These are phyloP conservation scores for Silurus meridionalis DNA, from an alignment of 2,113 vertebrate genomes.

Conservation along the genomic window DNA sequence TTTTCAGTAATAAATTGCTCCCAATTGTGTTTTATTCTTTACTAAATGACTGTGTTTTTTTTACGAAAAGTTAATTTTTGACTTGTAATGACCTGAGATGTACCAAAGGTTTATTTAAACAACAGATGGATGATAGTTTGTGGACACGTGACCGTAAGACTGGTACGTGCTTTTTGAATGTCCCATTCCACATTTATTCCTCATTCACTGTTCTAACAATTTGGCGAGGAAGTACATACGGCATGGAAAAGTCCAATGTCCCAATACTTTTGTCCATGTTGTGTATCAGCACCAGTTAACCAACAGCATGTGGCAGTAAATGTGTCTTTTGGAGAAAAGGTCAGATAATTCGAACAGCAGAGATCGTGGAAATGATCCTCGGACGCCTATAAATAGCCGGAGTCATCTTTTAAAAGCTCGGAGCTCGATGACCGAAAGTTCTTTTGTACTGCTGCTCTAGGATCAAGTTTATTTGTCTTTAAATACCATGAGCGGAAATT, in stretches of 20 bases:
- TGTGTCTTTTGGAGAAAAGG: constrained; percentile 27
- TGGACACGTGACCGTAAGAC: too few species aligned
- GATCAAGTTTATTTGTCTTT: constrained; percentile 2
- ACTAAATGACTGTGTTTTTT: not conserved
- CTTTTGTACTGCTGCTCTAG: not conserved
- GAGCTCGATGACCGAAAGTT: constrained; percentile 23
- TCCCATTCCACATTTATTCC: too few species aligned
- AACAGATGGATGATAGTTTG: too few species aligned
- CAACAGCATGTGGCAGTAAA: not conserved
- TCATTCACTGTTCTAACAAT: too few species aligned
- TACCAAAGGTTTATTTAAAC: too few species aligned
- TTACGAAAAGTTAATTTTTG: not conserved
- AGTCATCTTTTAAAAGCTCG: constrained; percentile 43
- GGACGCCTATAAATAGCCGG: constrained; percentile 38
- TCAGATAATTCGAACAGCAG: constrained; percentile 19
- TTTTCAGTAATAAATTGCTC: not conserved
- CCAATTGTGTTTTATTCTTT: not conserved
- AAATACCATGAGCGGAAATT: constrained; percentile 9
- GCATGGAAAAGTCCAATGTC: too few species aligned
- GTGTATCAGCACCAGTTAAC: not conserved
- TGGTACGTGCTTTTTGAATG: too few species aligned
- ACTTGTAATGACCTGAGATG: not conserved
- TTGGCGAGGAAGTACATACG: too few species aligned
- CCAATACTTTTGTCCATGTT: too few species aligned
- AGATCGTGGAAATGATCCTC: constrained; percentile 23